Evolutionary conservation across 2,888 invertebrate species (phyloP).

Genomic region (Halictus ligatus): DNA sequence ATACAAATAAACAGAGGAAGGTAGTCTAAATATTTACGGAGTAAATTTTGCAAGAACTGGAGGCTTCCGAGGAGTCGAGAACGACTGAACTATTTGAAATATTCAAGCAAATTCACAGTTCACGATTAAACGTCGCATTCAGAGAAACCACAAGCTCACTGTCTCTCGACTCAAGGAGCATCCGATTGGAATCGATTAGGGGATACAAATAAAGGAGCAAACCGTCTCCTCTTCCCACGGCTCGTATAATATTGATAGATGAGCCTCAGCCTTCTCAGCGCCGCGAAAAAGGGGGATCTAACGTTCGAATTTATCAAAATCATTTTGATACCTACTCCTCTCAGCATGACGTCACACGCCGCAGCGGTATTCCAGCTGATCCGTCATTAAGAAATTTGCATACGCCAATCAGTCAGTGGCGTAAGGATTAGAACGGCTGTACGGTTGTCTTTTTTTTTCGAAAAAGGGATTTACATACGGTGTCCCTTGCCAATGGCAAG

Average conservation of each 20-base stretch:
- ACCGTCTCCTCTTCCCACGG: constrained; percentile 71
- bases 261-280: constrained; percentile 70
- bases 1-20: neutral
- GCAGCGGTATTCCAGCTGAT: constrained; percentile 72
- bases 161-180: constrained; percentile 38
- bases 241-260: constrained; percentile 80
- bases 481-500: constrained; percentile 17
- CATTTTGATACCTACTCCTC: constrained; percentile 74
- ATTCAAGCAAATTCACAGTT: neutral
- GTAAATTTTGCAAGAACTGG: neutral
- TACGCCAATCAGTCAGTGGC: constrained; percentile 79
- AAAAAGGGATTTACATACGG: constrained; percentile 71
- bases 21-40: neutral
- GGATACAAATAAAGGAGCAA: constrained; percentile 56
- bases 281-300: constrained; percentile 64
- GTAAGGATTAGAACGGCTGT: constrained; percentile 61
- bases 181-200: constrained; percentile 69
- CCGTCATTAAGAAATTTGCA: constrained; percentile 81
- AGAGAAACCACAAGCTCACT: neutral
- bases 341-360: constrained; percentile 80
- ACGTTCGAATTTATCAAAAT: constrained; percentile 80
- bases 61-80: neutral
- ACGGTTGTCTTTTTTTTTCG: constrained; percentile 38
- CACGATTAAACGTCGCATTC: constrained; percentile 3
- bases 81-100: neutral